Percentiles rank a stretch among this genome's conserved stretches.
Conservation (phyloP, 2,888 invertebrate species). For the Spilosoma lubricipeda region DNA sequence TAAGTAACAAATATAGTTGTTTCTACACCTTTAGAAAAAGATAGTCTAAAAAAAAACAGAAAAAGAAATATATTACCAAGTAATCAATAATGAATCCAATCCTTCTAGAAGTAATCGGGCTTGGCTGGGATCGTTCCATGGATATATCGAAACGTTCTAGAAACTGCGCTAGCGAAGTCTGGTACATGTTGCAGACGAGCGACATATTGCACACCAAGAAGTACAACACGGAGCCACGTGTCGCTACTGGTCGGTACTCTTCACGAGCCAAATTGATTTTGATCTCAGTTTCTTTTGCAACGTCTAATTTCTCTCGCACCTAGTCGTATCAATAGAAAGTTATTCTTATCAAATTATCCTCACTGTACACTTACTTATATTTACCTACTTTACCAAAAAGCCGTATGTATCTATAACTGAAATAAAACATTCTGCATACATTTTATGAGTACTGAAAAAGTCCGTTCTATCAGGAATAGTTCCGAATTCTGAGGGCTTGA, state of each 20-base stretch:
- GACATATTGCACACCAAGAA: conserved; percentile 96
- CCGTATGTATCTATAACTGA: too few species aligned
- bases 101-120: conserved; percentile 88
- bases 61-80: conserved; percentile 75
- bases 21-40: too few species aligned
- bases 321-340: conserved; percentile 33
- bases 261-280: conserved; percentile 95
- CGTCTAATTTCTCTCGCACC: conserved; percentile 92
- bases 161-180: conserved; percentile 95
- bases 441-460: too few species aligned
- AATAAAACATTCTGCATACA: background rate
- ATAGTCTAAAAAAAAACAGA: too few species aligned
- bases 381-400: background rate
- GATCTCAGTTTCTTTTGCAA: conserved; percentile 92
- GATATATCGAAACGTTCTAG: conserved; percentile 94
- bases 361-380: background rate
- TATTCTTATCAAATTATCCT: background rate
- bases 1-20: too few species aligned
- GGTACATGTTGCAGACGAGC: conserved; percentile 95
- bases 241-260: conserved; percentile 94
- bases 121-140: conserved; percentile 89
- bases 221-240: conserved; percentile 94
- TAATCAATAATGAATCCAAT: conserved; percentile 92
- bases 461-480: too few species aligned
- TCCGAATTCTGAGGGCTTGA: too few species aligned